Evolutionary conservation across 2,888 invertebrate species (phyloP).

Genomic region (Noctua janthe): DNA sequence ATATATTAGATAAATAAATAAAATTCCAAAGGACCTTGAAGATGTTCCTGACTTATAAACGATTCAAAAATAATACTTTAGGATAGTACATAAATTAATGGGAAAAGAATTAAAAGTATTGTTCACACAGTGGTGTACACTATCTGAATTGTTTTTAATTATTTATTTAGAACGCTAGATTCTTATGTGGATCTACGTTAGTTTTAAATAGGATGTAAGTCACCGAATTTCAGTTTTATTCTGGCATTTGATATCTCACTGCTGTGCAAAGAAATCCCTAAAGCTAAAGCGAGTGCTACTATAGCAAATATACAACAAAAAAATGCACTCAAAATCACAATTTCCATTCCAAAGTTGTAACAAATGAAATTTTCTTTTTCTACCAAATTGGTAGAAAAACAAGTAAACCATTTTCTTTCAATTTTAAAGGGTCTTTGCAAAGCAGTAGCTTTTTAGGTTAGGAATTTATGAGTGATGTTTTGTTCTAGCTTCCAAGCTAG

Average conservation of each 20-base stretch:
- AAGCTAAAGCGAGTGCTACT: background rate
- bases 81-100: conserved; percentile 24
- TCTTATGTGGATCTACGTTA: conserved; percentile 50
- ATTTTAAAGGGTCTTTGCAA: background rate
- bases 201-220: conserved; percentile 37
- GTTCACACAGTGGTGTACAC: conserved; percentile 36
- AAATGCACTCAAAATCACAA: background rate
- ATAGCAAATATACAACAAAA: background rate
- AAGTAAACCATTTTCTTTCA: background rate
- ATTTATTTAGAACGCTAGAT: conserved; percentile 60
- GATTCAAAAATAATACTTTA: conserved; percentile 30
- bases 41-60: background rate
- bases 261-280: conserved; percentile 6
- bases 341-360: background rate
- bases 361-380: background rate
- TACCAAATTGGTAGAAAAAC: background rate
- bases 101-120: conserved; percentile 40
- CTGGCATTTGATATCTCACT: conserved; percentile 35
- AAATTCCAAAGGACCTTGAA: background rate
- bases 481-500: conserved; percentile 11
- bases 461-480: conserved; percentile 6
- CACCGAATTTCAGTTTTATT: conserved; percentile 40
- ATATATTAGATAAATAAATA: background rate
- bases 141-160: conserved; percentile 49
- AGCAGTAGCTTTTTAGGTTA: conserved; percentile 28